Evolutionary conservation across 2,888 invertebrate genomes (phyloP), one percentile per base, ranked within the genome.

Genomic region (Campoplex nolae): DNA sequence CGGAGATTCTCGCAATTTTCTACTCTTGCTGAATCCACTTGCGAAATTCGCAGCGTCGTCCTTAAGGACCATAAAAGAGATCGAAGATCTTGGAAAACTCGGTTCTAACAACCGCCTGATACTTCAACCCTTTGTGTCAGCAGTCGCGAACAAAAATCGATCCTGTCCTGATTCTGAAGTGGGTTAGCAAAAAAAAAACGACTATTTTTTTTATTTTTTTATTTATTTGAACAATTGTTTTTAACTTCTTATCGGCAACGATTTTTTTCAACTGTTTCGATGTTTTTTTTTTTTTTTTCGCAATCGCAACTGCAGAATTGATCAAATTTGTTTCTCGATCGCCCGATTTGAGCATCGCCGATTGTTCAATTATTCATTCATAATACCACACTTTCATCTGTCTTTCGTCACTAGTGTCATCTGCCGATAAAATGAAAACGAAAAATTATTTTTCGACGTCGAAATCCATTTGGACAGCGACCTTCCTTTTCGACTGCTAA

Each of bases 21-120:
- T 67, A 56, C 81, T 77, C 73, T 28, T 56, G 32, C 62, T 51
- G 67, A 35, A 54, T 71, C 65, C 67, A 62, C 51, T 67, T 45
- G 79, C n/a, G 71, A 76, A 73, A 76, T 32, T 76, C 58, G 16
- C 65, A 58, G 38, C 58, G 48, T 65, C 32, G 79, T 75, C 54
- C 80, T 70, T 42, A 56, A 51, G 51, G 48, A 42, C 62, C 54
- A 42, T 38, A 58, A 45, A 73, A 58, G 48, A 56, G 71, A 51
- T 77, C 54, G 48, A 48, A 83, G 32, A 42, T 51, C 38, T 54
- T 62, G 8, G 38, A 6, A 4, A 11, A 80, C 73, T 65, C 23
- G 3, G 3, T 80, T 28, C 9, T 48, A 9, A 35, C 18, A 56
- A 48, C 51, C n/a, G 16, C 18, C 18, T 23, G 23, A 68, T 23